These are phyloP conservation scores for Eulithis prunata DNA, from an alignment of 2,888 invertebrate species.

Conservation along the genomic window DNA sequence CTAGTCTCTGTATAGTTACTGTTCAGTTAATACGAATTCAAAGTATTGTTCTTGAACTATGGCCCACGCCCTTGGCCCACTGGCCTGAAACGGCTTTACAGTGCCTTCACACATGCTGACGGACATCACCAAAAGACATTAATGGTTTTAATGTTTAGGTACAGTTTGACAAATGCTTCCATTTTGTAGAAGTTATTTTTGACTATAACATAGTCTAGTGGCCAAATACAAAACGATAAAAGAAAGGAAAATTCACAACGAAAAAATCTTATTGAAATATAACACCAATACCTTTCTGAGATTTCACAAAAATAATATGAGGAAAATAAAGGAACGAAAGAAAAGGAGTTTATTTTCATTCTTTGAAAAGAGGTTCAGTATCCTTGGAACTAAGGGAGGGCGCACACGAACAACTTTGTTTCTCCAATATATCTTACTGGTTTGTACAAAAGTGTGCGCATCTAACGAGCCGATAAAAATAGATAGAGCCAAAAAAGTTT, in stretches of 20 bases:
- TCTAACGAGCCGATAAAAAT: too few species aligned
- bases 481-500: too few species aligned
- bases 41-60: slow-evolving; percentile 7
- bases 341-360: too few species aligned
- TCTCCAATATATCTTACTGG: too few species aligned
- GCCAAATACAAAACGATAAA: neutral
- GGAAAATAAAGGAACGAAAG: neutral
- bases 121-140: neutral
- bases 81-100: slow-evolving; percentile 2
- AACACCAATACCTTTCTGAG: slow-evolving; percentile 13
- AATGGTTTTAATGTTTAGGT: too few species aligned
- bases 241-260: neutral
- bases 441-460: too few species aligned
- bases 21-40: neutral
- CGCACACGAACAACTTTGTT: too few species aligned
- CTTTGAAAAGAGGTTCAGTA: too few species aligned
- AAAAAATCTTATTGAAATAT: slow-evolving; percentile 5
- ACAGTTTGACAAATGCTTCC: too few species aligned
- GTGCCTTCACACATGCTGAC: neutral
- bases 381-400: too few species aligned
- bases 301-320: slow-evolving; percentile 13
- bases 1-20: too few species aligned
- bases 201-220: too few species aligned
- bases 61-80: slow-evolving; percentile 18
- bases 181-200: neutral